Evolutionary conservation across 2,888 invertebrate genomes (phyloP), one percentile per base, ranked within the genome.

Genomic region (Eristalis arbustorum): DNA sequence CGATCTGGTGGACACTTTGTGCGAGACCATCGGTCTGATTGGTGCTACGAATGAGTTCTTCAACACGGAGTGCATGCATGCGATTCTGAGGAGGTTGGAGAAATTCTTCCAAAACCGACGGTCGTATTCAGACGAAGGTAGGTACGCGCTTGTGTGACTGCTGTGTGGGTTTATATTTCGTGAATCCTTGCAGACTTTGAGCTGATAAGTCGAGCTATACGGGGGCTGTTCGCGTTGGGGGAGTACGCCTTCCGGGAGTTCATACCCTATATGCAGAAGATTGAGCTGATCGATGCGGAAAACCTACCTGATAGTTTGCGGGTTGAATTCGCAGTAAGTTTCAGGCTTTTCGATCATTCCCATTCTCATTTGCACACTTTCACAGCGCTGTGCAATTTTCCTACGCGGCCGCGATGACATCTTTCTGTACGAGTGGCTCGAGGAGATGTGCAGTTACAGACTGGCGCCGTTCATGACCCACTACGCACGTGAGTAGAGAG

Each of bases 191-290:
- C 34, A 93, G 93, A 93, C 88, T 92, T 90, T 59, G 90, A 90
- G 72, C 92, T 91, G 73, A 89, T 93, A 11, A 91, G 91, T 72
- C 90, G 93, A 2, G 90, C 91, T 3, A 79, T 91, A 8, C 89
- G 91, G 0, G 92, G 91, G 11, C 88, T 93, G 0, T 90, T 91
- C 28, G 90, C 91, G 1, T 37, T 93, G 18, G 93, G 93, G 0
- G 93, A 93, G 78, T 91, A 90, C 68, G 92, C 92, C 1, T 92
- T 92, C 62, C 89, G 93, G 0, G 92, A 93, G 84, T 90, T 93
- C 66, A 91, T 92, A 80, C 91, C 92, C 0, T 93, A 90, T 64
- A 90, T 92, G 25, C 90, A 91, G 75, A 91, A 92, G 80, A 90
- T 92, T 11, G 90, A 92, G 62, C 90, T 92, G 75, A 87, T 93